phyloP scores from a whole-genome alignment of 2,888 invertebrate genomes.

The Drosophila cyrtoloma region DNA sequence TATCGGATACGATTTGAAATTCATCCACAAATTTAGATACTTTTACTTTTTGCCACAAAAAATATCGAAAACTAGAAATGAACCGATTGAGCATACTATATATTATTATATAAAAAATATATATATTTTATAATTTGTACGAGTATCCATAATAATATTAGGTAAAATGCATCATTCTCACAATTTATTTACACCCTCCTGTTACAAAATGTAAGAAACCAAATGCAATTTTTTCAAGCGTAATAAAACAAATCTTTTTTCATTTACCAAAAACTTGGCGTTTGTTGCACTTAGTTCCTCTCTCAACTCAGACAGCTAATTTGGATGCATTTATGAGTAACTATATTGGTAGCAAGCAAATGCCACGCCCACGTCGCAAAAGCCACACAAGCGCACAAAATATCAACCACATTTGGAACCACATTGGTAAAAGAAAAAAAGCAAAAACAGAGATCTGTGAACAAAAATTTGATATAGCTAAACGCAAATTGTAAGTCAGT shows the following conservation, averaged over 20 bases:
- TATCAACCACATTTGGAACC: slow-evolving; percentile 70
- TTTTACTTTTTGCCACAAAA: slow-evolving; percentile 33
- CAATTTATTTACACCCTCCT: slow-evolving; percentile 77
- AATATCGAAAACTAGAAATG: slow-evolving; percentile 8
- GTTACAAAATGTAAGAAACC: slow-evolving; percentile 76
- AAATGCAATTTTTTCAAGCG: slow-evolving; percentile 56
- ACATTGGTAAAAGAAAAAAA: slow-evolving; percentile 67
- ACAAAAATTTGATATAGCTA: slow-evolving; percentile 61
- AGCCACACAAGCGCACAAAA: slow-evolving; percentile 75
- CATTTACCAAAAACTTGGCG: slow-evolving; percentile 63
- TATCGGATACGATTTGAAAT: slow-evolving; percentile 18
- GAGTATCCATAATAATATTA: slow-evolving; percentile 52
- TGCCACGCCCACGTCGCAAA: slow-evolving; percentile 66
- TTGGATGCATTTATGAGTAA: slow-evolving; percentile 49
- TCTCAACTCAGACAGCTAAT: slow-evolving; percentile 57
- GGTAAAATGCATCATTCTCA: slow-evolving; percentile 75
- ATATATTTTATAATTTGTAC: slow-evolving; percentile 69
- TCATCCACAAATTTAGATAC: slow-evolving; percentile 46
- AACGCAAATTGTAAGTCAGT: slow-evolving; percentile 66
- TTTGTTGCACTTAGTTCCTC: slow-evolving; percentile 70
- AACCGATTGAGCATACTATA: slow-evolving; percentile 39
- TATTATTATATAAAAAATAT: slow-evolving; percentile 31
- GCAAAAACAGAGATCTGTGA: slow-evolving; percentile 20
- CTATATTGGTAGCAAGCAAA: slow-evolving; percentile 45
- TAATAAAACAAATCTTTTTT: slow-evolving; percentile 73